Evolutionary conservation across 2,113 vertebrate species (phyloP).

Genomic region (Dasyornis broadbenti): DNA sequence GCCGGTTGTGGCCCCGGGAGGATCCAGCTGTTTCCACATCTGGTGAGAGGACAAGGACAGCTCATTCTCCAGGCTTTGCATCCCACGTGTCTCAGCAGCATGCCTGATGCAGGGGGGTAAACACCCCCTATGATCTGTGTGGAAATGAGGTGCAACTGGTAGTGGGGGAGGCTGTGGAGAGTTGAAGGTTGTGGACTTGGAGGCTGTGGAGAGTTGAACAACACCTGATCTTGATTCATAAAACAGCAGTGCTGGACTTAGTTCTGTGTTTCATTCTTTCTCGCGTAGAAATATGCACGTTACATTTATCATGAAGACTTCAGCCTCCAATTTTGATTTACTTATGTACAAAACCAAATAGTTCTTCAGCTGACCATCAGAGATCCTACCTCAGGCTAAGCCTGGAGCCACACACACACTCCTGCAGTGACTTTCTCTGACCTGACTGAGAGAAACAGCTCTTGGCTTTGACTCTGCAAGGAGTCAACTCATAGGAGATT

Average conservation of each 20-base stretch:
- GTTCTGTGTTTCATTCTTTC: background rate
- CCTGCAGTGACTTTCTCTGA: background rate
- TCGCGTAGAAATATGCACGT: background rate
- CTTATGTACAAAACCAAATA: background rate
- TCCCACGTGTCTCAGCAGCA: fast-evolving
- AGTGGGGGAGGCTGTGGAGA: background rate
- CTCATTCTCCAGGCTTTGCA: background rate
- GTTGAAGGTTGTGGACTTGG: no score
- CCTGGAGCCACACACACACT: background rate
- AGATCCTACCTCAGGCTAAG: background rate
- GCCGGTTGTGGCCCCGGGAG: fast-evolving
- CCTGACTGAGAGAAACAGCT: background rate
- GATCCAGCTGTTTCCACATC: background rate
- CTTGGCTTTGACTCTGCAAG: background rate
- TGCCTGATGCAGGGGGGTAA: background rate
- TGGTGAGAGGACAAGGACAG: background rate
- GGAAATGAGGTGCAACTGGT: background rate
- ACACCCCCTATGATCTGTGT: fast-evolving
- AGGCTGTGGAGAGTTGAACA: background rate
- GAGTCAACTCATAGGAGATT: background rate
- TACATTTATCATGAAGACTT: background rate
- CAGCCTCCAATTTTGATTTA: background rate
- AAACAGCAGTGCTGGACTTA: background rate
- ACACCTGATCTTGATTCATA: background rate
- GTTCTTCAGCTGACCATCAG: background rate